phyloP scores from a whole-genome alignment of 2,888 invertebrate species.

The Thera britannica region DNA sequence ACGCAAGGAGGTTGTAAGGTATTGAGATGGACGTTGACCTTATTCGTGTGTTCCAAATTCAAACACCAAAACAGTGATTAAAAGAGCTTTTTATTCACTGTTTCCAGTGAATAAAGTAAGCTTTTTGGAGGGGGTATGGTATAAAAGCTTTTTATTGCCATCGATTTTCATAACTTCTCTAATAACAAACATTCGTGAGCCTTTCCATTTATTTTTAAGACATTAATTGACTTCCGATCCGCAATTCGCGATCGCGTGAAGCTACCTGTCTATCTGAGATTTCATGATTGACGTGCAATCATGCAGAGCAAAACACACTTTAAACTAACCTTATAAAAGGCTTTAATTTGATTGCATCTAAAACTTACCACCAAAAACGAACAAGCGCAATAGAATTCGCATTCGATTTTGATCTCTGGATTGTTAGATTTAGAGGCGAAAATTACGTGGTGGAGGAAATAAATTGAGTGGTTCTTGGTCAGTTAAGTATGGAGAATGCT shows the following conservation, averaged over 20 bases:
- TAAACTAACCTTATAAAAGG: slow-evolving; percentile 31
- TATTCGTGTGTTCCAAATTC: too few species aligned
- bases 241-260: slow-evolving; percentile 63
- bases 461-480: slow-evolving; percentile 28
- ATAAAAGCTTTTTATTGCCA: neutral
- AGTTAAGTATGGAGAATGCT: slow-evolving; percentile 71
- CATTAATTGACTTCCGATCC: slow-evolving; percentile 72
- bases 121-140: too few species aligned
- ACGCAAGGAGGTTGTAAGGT: too few species aligned
- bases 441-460: slow-evolving; percentile 37
- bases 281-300: slow-evolving; percentile 53
- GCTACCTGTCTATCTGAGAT: slow-evolving; percentile 62
- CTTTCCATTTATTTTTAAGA: slow-evolving; percentile 47
- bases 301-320: slow-evolving; percentile 45
- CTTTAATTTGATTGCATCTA: slow-evolving; percentile 14
- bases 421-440: neutral
- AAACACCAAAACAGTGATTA: too few species aligned
- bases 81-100: too few species aligned
- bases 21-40: too few species aligned
- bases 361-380: neutral
- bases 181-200: slow-evolving; percentile 45
- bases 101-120: too few species aligned
- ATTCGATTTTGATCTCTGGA: slow-evolving; percentile 36
- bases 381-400: slow-evolving; percentile 21
- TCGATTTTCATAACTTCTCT: slow-evolving; percentile 6